Conservation (phyloP, 2,888 invertebrate species). For the Eupsilia transversa region DNA sequence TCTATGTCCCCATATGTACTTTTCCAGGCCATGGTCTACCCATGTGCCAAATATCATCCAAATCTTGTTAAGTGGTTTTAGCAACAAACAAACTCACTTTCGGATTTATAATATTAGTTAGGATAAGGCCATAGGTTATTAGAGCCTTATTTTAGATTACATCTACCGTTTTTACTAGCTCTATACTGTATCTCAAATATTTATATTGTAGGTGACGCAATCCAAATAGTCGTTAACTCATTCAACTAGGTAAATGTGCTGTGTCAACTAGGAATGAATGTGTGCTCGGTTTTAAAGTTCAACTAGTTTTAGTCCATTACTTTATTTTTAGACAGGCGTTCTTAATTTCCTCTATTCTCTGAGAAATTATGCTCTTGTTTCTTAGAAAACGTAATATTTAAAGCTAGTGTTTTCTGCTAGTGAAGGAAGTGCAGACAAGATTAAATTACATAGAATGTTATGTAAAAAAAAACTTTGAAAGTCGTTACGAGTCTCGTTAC, state of each 20-base stretch:
- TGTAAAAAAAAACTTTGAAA: too few species aligned
- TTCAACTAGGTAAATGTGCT: constrained; percentile 21
- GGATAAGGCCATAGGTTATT: too few species aligned
- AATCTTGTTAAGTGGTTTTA: too few species aligned
- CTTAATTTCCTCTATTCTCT: neutral
- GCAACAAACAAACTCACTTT: too few species aligned
- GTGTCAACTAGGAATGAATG: constrained; percentile 20
- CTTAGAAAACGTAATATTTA: neutral
- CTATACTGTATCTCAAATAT: neutral
- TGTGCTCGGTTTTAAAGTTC: constrained; percentile 14
- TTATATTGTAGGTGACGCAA: constrained; percentile 2
- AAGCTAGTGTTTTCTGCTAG: neutral
- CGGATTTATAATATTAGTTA: too few species aligned
- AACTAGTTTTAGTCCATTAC: constrained; percentile 2
- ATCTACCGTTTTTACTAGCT: too few species aligned
- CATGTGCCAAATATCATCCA: too few species aligned
- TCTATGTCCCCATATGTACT: too few species aligned
- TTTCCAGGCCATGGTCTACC: too few species aligned
- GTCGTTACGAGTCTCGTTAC: too few species aligned
- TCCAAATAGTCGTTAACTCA: neutral
- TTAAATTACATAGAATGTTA: neutral
- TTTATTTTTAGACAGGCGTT: constrained; percentile 15
- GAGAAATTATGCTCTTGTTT: neutral
- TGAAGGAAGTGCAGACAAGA: neutral
- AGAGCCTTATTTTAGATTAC: too few species aligned